Percentiles rank a stretch among this genome's conserved stretches.
Evolutionary conservation across 2,797 vertebrate species (phyloP).

Genomic region (Pipistrellus pipistrellus): DNA sequence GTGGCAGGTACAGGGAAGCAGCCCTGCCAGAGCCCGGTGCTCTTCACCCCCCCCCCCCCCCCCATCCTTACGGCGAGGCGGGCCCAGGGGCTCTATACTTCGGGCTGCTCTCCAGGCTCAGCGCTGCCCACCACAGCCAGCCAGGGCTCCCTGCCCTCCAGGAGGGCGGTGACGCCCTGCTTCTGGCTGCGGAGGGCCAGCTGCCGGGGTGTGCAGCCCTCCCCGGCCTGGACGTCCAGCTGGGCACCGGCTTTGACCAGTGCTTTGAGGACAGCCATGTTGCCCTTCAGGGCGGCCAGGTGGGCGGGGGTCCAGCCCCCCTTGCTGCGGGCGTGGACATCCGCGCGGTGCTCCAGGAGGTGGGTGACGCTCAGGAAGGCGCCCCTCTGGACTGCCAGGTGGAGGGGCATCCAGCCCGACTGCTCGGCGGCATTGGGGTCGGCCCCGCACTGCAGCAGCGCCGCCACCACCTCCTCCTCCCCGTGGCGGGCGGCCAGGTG

Average conservation of each 20-base stretch:
- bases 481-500: conserved; percentile 91
- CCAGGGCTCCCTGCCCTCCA: conserved; percentile 78
- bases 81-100: not conserved
- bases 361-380: conserved; percentile 88
- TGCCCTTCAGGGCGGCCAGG: conserved; percentile 90
- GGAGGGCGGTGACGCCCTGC: conserved; percentile 87
- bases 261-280: conserved; percentile 89
- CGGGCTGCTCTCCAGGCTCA: not conserved
- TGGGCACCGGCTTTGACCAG: conserved; percentile 90
- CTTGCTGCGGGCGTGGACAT: conserved; percentile 89
- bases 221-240: conserved; percentile 84
- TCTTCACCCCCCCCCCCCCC: not conserved
- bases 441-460: conserved; percentile 89
- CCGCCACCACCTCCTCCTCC: conserved; percentile 85
- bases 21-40: not conserved
- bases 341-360: conserved; percentile 89
- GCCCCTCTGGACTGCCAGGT: conserved; percentile 89
- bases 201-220: conserved; percentile 89
- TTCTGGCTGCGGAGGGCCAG: conserved; percentile 88
- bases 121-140: not conserved
- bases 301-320: conserved; percentile 91
- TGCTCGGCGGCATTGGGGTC: conserved; percentile 89
- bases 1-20: not conserved
- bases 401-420: conserved; percentile 91
- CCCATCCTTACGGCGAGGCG: not conserved